Evolutionary conservation across 2,113 vertebrate species (phyloP), one percentile per base, ranked within the genome.

Genomic region (Callipepla squamata): DNA sequence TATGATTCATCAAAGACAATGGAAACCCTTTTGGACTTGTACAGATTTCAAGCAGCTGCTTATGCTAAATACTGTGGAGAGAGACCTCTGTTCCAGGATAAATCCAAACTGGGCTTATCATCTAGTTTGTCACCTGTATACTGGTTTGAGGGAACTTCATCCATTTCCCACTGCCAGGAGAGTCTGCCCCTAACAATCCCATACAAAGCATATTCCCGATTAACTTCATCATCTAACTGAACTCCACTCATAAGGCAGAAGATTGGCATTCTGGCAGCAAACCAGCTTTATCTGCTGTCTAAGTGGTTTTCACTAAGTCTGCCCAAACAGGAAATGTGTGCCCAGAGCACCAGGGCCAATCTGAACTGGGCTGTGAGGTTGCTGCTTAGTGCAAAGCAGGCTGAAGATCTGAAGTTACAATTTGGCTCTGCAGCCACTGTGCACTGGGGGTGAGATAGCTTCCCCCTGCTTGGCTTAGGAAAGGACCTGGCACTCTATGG

Each of bases 251-350:
- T 7, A 87, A 84, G 96, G 88, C 69, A 76, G 61, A 44, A 84
- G 59, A 87, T 16, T 53, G 94, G 67, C 92, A 89, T 23, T 78
- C 73, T 82, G 91, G 89, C 87, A 95, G 81, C 83, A 86, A 85
- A 47, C 21, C 79, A 68, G 78, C 47, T 77, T 90, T 90, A 90
- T 85, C 94, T 96, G 95, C 93, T 92, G 63, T 50, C 82, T 90
- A 84, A 90, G 73, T 82, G 50, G 38, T 92, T 97, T 92, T 78
- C 83, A 74, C 22, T 36, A 93, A 70, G 74, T 85, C 77, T 91
- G 68, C 28, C 72, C 7, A 0, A 80, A 79, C 13, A 93, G 73
- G 34, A 88, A 86, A 75, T 7, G 84, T 38, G 57, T 61, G 70
- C 59, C 76, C 82, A 76, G 82, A 91, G 83, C 92, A 58, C 11